Evolutionary conservation across 2,797 vertebrate genomes (phyloP), one percentile per base, ranked within the genome.

Genomic region (Vireo griseus): DNA sequence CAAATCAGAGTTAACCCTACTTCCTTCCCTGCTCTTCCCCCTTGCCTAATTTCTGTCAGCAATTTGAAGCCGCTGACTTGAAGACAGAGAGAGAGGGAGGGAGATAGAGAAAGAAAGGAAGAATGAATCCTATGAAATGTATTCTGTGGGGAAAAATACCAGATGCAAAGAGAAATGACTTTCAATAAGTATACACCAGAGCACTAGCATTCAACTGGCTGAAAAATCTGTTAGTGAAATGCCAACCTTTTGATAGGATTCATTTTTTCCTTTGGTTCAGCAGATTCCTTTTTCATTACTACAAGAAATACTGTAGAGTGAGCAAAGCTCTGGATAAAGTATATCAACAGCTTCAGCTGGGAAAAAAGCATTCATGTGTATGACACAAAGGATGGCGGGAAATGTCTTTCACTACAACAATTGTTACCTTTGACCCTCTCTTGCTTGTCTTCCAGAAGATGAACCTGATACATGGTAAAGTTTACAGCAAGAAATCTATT

Each of bases 221-320:
- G 69, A 86, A 58, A 93, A 90, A 71, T 74, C 48, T 73, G 33
- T 37, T 61, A 61, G 51, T 77, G 65, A 92, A 90, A 90, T 82
- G 50, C 37, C 29, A 93, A 37, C 8, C 35, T 89, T 87, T 73
- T 76, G 48, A 71, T 52, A 65, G 37, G 84, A 80, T 82, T 92
- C 86, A 44, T 31, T 68, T 76, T 86, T 96, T 83, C 3, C 48
- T 83, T 87, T 86, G 72, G 22, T 85, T 94, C 74, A 80, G 57
- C 67, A 92, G 35, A 79, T 94, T 95, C 72, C 29, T 92, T 96
- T 90, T 91, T 86, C 55, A 79, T 79, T 87, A 61, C 68, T 86
- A 1, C 42, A 66, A 50, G 85, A 92, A 95, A 94, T 71, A 86
- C 1, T 17, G 8, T 77, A 52, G 52, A 86, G 52, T 0, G 0